Evolutionary conservation across 2,888 invertebrate species (phyloP), one percentile per base, ranked within the genome.

Genomic region (Chouioia cunea): DNA sequence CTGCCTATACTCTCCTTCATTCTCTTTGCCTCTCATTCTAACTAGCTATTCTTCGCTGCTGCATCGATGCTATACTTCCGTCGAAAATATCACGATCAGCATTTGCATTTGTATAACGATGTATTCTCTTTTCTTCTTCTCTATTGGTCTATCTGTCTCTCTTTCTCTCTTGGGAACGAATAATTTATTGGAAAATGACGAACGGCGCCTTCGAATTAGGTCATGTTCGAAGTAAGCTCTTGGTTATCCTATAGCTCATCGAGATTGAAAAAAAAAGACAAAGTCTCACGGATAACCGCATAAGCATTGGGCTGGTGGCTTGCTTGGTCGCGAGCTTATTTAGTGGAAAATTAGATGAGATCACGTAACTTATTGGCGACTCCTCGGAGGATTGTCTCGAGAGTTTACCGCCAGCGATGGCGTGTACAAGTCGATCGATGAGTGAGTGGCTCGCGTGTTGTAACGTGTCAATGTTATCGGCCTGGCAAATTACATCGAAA

Each of bases 301-400:
- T 44, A 15, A 16, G 10, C 50, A 44, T 60, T 60, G 22, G 15
- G 20, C 53, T 18, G 18, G 53, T 22, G 16, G 22, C 22, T 15
- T 6, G 53, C 15, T 44, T 43, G 23, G 23, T 15, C 14, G n/a
- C 15, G 23, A 46, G 44, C 63, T 68, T 48, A 54, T 64, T 65
- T 60, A 18, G 50, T 1, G 47, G 36, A 50, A 70, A 70, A 70
- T 65, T 64, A 58, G 64, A 70, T 65, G 58, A 53, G 70, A 58
- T 70, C 70, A 60, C 65, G 70, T 60, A 70, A 65, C 59, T 69
- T 53, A 65, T 60, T 65, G 65, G 56, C 22, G 54, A 60, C 56
- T 70, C 60, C 65, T 44, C 27, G 50, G 52, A 56, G 57, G 54
- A 60, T 48, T 60, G 58, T 43, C 20, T 4, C 58, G 15, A 4